Conservation (phyloP, 2,888 invertebrate genomes). For the Ernsta delagoae region DNA sequence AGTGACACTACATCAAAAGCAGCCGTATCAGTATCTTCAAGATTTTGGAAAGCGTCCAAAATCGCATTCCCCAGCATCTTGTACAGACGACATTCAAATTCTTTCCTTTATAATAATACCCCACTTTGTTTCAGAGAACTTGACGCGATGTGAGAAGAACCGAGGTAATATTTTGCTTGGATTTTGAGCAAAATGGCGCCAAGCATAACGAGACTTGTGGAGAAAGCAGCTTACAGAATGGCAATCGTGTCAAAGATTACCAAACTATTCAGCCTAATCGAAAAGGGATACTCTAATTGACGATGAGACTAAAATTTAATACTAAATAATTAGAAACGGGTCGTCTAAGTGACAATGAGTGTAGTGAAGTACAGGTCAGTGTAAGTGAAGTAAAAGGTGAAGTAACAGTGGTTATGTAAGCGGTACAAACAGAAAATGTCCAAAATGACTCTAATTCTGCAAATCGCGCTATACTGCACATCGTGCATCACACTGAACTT, state of each 20-base stretch:
- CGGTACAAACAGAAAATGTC: slow-evolving; percentile 50
- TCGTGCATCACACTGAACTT: slow-evolving; percentile 64
- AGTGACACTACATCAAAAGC: slow-evolving; percentile 47
- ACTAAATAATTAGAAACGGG: too few species aligned
- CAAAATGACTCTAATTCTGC: slow-evolving; percentile 65
- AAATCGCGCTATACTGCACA: slow-evolving; percentile 49
- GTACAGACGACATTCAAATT: slow-evolving; percentile 30
- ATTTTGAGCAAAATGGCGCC: slow-evolving; percentile 26
- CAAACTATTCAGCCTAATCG: slow-evolving; percentile 7
- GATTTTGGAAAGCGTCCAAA: slow-evolving; percentile 36
- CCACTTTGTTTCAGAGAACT: slow-evolving; percentile 54
- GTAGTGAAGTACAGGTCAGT: slow-evolving; percentile 10
- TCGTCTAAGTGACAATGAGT: slow-evolving; percentile 20
- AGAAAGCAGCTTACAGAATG: not conserved
- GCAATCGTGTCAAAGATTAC: not conserved
- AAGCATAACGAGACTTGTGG: slow-evolving; percentile 20
- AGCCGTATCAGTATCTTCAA: slow-evolving; percentile 45
- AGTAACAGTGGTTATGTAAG: slow-evolving; percentile 45
- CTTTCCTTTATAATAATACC: slow-evolving; percentile 50
- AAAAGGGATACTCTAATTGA: slow-evolving; percentile 8
- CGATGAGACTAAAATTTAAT: not conserved
- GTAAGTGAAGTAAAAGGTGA: slow-evolving; percentile 42
- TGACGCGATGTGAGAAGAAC: slow-evolving; percentile 15
- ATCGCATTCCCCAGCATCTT: slow-evolving; percentile 1
- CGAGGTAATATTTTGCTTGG: slow-evolving; percentile 9